These are phyloP conservation scores for Gambelia wislizenii DNA, from an alignment of 2,797 vertebrate species.

Conservation along the genomic window DNA sequence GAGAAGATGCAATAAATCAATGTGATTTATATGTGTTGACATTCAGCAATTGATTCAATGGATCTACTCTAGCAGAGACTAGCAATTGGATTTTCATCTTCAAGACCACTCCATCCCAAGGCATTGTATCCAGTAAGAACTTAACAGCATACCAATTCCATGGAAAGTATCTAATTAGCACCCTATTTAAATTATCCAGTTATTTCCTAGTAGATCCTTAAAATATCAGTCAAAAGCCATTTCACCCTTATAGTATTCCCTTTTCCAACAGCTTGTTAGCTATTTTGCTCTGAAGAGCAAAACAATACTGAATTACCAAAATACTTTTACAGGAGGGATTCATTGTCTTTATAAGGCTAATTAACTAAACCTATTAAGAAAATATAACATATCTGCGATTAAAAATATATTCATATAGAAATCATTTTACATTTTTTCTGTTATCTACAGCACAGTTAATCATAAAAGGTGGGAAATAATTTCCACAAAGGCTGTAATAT, in stretches of 20 bases:
- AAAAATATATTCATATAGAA: conserved; percentile 27
- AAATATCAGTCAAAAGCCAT: neutral
- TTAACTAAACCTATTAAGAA: conserved; percentile 33
- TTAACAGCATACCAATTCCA: neutral
- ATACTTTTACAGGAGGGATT: neutral
- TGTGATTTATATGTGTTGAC: too few species aligned
- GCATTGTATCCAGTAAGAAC: too few species aligned
- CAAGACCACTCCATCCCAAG: too few species aligned
- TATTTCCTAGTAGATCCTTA: neutral
- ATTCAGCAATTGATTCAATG: too few species aligned
- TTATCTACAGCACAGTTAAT: conserved; percentile 23
- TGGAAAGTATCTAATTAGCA: neutral
- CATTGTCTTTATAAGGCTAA: neutral
- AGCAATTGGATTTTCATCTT: too few species aligned
- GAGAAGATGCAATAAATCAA: too few species aligned
- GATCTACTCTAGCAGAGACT: too few species aligned
- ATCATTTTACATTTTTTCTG: conserved; percentile 4
- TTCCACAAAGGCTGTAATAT: conserved; percentile 48
- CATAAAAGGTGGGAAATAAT: conserved; percentile 37
- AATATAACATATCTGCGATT: neutral
- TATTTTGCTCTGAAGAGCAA: neutral
- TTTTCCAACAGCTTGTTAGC: neutral
- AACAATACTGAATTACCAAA: neutral
- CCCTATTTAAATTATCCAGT: neutral
- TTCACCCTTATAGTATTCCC: neutral